phyloP scores from a whole-genome alignment of 2,888 invertebrate genomes.

The Eubasilissa splendida region DNA sequence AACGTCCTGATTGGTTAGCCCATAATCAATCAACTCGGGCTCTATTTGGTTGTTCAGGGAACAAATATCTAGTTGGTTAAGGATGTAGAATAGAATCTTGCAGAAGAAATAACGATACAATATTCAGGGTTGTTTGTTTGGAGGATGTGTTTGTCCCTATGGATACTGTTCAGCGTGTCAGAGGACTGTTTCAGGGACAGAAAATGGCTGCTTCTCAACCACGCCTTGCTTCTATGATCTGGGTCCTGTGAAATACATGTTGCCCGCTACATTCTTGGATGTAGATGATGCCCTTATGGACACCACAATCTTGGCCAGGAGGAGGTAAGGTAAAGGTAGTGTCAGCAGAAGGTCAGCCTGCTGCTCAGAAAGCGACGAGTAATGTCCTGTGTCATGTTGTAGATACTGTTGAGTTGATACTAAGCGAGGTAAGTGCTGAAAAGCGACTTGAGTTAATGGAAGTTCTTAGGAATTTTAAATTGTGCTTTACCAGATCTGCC shows the following conservation, averaged over 20 bases:
- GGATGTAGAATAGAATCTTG: neutral
- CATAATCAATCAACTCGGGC: neutral
- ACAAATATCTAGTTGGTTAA: neutral
- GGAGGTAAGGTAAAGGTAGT: too few relatives aligned
- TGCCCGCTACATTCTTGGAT: neutral
- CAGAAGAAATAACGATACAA: neutral
- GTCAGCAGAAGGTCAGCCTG: neutral
- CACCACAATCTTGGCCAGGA: neutral
- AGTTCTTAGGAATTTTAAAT: neutral
- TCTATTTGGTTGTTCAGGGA: neutral
- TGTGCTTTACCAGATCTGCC: too few relatives aligned
- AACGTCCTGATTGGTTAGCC: constrained; percentile 3
- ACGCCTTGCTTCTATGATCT: neutral
- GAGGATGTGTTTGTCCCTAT: neutral
- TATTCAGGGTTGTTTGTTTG: neutral
- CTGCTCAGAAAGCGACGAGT: neutral
- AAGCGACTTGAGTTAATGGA: neutral
- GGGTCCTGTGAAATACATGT: neutral
- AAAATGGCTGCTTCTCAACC: neutral
- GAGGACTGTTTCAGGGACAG: neutral
- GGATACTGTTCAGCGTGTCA: neutral
- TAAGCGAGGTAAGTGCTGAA: neutral
- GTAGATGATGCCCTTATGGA: neutral
- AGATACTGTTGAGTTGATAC: neutral
- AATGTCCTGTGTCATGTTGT: neutral